Evolutionary conservation across 2,888 invertebrate species (phyloP), one percentile per base, ranked within the genome.

Genomic region (Stenolophus ochropezus): DNA sequence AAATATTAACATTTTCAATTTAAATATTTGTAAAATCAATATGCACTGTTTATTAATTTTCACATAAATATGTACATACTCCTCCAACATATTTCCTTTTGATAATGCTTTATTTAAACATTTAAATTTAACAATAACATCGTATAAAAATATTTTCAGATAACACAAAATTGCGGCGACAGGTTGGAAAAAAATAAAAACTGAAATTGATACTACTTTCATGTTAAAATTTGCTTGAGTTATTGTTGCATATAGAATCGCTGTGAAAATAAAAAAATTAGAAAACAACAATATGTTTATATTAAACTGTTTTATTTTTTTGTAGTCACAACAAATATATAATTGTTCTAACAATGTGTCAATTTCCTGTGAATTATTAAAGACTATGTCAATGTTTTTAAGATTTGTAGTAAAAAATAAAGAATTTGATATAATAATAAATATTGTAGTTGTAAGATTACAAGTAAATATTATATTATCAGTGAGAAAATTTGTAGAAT

Each of bases 1-100:
- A 14, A 11, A 8, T 27, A 25, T 23, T 27, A 33, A 1, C 1
- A 33, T 8, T 8, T 33, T 33, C 8, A 33, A 33, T 5, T 33
- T 65, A 14, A 56, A 65, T 27, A 65, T 33, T 33, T 65, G n/a
- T 33, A 25, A 27, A 33, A 33, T 65, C 33, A 56, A 56, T 5
- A 16, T 2, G 20, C 56, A 18, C 4, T 56, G 56, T 0, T 0
- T 8, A 20, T 56, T 56, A 4, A 56, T 4, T 20, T 20, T 14
- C 56, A 56, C 8, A 33, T 33, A 33, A 2, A 33, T 33, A 8
- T 33, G 5, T 33, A 33, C 33, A 33, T n/a, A n/a, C n/a, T n/a
- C n/a, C n/a, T n/a, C n/a, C n/a, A n/a, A n/a, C n/a, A n/a, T n/a
- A n/a, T n/a, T n/a, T n/a, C n/a, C n/a, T n/a, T n/a, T n/a, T n/a